Base-by-base conservation (phyloP, 2,888 invertebrate genomes). In the Drosophila infuscata region DNA sequence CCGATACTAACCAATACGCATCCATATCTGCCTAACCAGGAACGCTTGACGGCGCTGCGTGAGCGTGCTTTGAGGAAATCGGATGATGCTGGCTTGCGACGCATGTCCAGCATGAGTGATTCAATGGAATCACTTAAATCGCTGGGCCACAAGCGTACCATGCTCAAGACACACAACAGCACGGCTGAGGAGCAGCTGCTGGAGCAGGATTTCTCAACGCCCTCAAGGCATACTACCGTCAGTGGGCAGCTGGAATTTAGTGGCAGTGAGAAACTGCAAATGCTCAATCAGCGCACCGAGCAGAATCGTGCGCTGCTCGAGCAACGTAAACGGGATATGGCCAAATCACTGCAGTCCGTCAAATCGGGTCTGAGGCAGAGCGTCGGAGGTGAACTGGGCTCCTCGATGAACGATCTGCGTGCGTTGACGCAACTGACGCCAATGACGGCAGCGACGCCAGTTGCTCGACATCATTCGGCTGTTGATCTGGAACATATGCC, bases 241-340 rank as follows among this genome's bases (percentile, higher is more conserved):
- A n/a, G 8, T 3, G 36, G 29, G 3, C 63, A 52, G 7, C 56
- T 59, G 9, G 69, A 76, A 54, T 48, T 73, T 4, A 80, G 94
- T 56, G 94, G 94, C 43, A 94, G 92, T 80, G 94, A 94, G 79
- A 94, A 94, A 82, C 92, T 95, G 30, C 92, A 93, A 80, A 91
- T 95, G 62, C 84, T 95, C 38, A 93, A 94, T 20, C 94, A 94
- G 75, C 94, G 94, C 83, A 89, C 94, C 68, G 94, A 94, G 79
- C 94, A 94, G 87, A 95, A 94, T 84, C 94, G 94, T 87, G 91
- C 92, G 1, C 93, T 94, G 83, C 91, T 95, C 79, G 94, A 94
- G 15, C 94, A 94, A 84, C 92, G 94, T 5, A 94, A 94, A 80
- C 94, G 94, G 4, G 94, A 94, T 79, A 91, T 95, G 53, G 94